Percentiles rank a stretch among this genome's conserved stretches.
Conservation (phyloP, 2,797 vertebrate species). For the Halcyon chelicuti region DNA sequence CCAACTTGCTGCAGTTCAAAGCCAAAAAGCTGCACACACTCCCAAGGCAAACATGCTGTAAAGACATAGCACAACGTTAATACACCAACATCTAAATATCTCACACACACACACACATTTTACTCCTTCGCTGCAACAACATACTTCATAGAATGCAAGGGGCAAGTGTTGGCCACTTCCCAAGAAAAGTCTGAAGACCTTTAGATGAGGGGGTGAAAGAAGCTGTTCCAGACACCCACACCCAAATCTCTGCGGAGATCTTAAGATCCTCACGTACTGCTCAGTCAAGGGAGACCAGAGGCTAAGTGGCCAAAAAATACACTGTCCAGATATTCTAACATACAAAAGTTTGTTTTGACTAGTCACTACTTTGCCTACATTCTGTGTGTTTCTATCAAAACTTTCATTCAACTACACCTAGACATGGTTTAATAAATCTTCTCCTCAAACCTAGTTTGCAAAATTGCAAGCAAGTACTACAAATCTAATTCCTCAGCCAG, state of each 20-base stretch:
- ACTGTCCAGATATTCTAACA: not conserved
- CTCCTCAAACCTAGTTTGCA: not conserved
- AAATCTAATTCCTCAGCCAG: not conserved
- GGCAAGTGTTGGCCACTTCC: no score
- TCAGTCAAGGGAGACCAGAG: not conserved
- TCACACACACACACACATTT: not conserved
- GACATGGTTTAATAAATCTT: not conserved
- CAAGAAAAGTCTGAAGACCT: not conserved
- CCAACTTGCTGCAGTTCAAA: not conserved
- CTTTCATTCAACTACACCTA: not conserved
- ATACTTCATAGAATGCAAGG: rapidly evolving
- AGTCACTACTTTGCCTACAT: not conserved
- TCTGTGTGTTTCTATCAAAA: not conserved
- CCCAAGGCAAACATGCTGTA: rapidly evolving
- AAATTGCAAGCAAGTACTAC: not conserved
- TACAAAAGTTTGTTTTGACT: not conserved
- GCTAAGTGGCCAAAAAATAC: not conserved
- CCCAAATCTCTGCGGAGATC: rapidly evolving
- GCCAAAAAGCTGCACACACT: not conserved
- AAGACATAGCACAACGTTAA: not conserved
- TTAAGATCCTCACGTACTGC: not conserved
- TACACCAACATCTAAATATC: rapidly evolving
- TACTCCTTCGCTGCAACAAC: not conserved
- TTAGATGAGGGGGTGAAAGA: not conserved
- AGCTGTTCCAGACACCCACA: not conserved